phyloP scores from a whole-genome alignment of 2,113 vertebrate genomes.

The Hydropotes inermis region DNA sequence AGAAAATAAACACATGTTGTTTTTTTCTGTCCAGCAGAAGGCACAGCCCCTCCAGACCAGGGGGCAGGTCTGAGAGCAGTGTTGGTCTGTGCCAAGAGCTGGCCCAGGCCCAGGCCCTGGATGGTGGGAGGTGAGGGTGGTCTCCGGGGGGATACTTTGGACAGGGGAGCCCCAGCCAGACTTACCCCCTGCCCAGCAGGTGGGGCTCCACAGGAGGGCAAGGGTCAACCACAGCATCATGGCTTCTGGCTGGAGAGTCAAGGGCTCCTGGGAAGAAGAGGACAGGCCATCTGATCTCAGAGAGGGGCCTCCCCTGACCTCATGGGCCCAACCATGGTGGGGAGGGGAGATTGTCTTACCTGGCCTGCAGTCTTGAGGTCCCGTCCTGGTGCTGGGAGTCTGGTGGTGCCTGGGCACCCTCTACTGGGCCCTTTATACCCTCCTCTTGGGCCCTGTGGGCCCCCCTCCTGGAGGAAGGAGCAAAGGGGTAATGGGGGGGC shows the following conservation, averaged over 20 bases:
- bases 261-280: not conserved
- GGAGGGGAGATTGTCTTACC: not conserved
- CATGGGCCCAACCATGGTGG: fast-evolving
- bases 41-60: not conserved
- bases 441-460: not conserved
- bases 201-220: not conserved
- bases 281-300: not conserved
- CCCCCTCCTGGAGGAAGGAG: slow-evolving; percentile 45
- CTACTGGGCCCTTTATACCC: not conserved
- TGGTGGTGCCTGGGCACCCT: not conserved
- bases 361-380: not conserved
- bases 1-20: not conserved
- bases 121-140: not conserved
- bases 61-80: fast-evolving
- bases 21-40: not conserved
- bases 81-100: not conserved
- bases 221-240: slow-evolving; percentile 46
- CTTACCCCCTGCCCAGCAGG: not conserved
- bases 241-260: not conserved
- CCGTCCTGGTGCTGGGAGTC: not conserved
- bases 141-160: not conserved
- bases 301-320: fast-evolving
- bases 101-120: fast-evolving
- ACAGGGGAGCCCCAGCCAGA: not conserved
- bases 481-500: not conserved